Evolutionary conservation across 2,888 invertebrate species (phyloP), one percentile per base, ranked within the genome.

Genomic region (Melikaiella ostensackeni): DNA sequence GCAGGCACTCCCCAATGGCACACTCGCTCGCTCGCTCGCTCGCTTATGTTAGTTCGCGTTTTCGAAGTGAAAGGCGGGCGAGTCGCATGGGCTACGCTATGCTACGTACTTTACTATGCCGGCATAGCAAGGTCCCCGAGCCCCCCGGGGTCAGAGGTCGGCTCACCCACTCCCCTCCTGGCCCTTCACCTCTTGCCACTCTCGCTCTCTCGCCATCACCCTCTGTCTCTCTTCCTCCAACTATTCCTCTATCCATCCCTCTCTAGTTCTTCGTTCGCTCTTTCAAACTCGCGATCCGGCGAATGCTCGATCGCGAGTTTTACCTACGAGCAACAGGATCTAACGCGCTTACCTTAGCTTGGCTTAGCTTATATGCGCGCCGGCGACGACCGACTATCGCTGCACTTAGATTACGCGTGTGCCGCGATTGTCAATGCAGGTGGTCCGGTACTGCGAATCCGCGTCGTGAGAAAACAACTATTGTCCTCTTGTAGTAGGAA

Each of bases 31-130:
- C 42, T 59, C 8, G 19, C 55, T 77, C 79, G 80, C 83, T 84
- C 84, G 84, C 86, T 66, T 30, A 30, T 30, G 30, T 30, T 66
- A 82, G 84, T 83, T 87, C 82, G 86, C 86, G 87, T 87, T 85
- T 86, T 88, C 88, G 85, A 90, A 90, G 90, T 89, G 90, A 90
- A 90, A 90, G 90, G 90, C 90, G 89, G 89, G 90, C 89, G 88
- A 86, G 86, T 85, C 86, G 82, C 74, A 76, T 79, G 82, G 78
- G 82, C 80, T 78, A 76, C 79, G 79, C 77, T 62, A 61, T 77
- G 74, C 74, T 80, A 81, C 79, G 74, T 76, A 79, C 80, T 80
- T 81, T 81, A 85, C 86, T 86, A 86, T 87, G 87, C 86, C 82
- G 83, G 86, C 85, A 84, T 84, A 85, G 88, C 89, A 88, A 89